These are phyloP conservation scores for Ahaetulla prasina DNA, from an alignment of 2,113 vertebrate species.

Conservation along the genomic window DNA sequence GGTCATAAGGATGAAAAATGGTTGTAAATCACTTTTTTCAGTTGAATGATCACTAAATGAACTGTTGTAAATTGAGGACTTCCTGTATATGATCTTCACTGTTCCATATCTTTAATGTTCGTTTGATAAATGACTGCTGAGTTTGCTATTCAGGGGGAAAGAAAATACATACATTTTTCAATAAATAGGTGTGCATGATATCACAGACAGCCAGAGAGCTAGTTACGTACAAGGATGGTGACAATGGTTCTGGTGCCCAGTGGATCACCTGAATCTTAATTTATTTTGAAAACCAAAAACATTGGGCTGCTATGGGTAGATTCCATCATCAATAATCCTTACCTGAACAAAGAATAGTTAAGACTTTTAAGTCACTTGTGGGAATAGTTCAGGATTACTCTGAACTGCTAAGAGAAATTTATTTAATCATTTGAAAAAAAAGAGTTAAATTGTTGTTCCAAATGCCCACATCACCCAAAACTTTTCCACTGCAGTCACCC, in stretches of 20 bases:
- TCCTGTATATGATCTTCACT: neutral
- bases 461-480: neutral
- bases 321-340: neutral
- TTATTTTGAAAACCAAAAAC: neutral
- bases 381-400: neutral
- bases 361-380: neutral
- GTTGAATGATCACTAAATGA: neutral
- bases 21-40: neutral
- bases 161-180: neutral
- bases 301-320: neutral
- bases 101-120: neutral
- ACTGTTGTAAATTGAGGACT: neutral
- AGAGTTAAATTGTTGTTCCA: neutral
- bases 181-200: too few species aligned
- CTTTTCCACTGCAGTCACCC: neutral
- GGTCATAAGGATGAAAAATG: neutral
- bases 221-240: neutral
- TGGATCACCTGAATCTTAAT: neutral
- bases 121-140: neutral
- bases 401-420: neutral
- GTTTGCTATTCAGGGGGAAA: neutral
- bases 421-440: neutral
- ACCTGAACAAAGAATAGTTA: neutral
- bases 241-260: neutral
- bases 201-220: neutral